phyloP scores from a whole-genome alignment of 2,888 invertebrate genomes.

The Agrotis segetum region DNA sequence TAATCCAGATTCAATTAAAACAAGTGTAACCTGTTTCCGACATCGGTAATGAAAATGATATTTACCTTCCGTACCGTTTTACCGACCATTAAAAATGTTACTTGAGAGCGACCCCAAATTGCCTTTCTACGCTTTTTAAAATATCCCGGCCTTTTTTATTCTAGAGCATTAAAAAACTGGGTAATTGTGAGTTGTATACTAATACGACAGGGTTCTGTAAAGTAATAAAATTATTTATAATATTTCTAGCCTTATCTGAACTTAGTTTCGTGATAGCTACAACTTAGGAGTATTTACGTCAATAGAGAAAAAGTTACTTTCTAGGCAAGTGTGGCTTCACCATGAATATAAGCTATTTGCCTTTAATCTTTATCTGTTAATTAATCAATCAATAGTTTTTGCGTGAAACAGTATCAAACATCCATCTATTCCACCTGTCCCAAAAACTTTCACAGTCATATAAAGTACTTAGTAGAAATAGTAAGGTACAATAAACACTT shows the following conservation, averaged over 20 bases:
- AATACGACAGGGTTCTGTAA: not conserved
- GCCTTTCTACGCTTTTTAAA: constrained; percentile 27
- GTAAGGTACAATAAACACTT: no score
- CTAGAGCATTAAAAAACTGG: constrained; percentile 7
- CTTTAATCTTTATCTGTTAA: no score
- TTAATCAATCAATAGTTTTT: no score
- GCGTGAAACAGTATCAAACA: no score
- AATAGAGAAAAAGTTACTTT: no score
- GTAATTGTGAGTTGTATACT: not conserved
- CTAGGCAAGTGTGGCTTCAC: no score
- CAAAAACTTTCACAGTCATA: no score
- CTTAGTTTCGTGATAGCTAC: not conserved
- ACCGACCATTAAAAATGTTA: constrained; percentile 30
- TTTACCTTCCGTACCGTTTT: constrained; percentile 39
- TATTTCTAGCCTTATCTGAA: no score
- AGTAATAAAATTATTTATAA: not conserved
- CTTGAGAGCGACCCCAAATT: constrained; percentile 37
- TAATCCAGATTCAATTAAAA: constrained; percentile 30
- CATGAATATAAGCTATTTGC: no score
- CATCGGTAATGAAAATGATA: constrained; percentile 28
- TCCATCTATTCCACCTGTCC: no score
- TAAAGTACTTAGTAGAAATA: no score
- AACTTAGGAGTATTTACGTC: no score
- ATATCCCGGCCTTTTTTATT: not conserved
- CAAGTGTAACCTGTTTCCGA: constrained; percentile 31